Conservation (phyloP, 2,888 invertebrate genomes). For the Neria commutata region DNA sequence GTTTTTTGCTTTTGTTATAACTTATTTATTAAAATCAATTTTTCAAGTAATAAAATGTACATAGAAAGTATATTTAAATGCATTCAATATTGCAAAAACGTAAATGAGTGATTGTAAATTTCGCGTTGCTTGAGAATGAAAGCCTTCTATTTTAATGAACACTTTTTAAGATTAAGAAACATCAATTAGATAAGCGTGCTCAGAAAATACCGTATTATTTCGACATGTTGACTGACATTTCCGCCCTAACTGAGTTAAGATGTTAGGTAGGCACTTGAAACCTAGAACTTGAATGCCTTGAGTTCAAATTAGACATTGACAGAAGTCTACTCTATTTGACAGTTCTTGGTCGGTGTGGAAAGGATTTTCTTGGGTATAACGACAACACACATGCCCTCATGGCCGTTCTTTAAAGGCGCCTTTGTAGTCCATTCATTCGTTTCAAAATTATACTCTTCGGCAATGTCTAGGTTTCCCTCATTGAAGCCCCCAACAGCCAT, state of each 20-base stretch:
- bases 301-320: conserved; percentile 13
- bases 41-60: neutral
- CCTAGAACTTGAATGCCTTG: neutral
- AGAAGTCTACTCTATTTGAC: conserved; percentile 60
- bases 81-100: too few species aligned
- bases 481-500: conserved; percentile 89
- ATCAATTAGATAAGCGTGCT: neutral
- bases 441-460: conserved; percentile 88
- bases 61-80: neutral
- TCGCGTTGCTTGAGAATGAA: too few species aligned
- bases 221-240: too few species aligned
- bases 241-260: neutral
- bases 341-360: conserved; percentile 53
- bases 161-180: neutral
- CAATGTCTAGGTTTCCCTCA: conserved; percentile 83
- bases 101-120: too few species aligned
- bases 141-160: too few species aligned
- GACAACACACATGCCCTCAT: conserved; percentile 91
- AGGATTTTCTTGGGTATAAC: conserved; percentile 65
- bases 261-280: neutral
- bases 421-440: conserved; percentile 80
- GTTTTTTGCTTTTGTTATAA: too few species aligned
- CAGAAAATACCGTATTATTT: too few species aligned
- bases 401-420: conserved; percentile 78
- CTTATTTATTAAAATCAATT: too few species aligned